Evolutionary conservation across 2,797 vertebrate species (phyloP).

Genomic region (Lepus oiostolus): DNA sequence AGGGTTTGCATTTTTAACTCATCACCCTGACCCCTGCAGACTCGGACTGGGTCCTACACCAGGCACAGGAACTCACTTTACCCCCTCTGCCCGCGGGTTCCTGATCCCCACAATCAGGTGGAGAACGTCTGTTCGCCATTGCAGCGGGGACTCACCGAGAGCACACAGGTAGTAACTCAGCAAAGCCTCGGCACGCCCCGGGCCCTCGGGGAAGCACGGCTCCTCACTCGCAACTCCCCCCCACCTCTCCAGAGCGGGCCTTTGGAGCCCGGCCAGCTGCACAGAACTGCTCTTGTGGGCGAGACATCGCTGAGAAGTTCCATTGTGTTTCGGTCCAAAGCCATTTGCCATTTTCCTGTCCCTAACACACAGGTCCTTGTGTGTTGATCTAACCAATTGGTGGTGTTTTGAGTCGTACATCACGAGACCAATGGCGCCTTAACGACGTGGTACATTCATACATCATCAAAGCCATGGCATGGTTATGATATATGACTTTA

Average conservation of each 20-base stretch:
- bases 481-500: conserved; percentile 85
- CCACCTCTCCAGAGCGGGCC: neutral
- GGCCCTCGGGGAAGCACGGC: too few species aligned
- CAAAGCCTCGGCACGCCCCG: fast-evolving
- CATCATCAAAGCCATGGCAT: conserved; percentile 87
- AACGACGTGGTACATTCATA: conserved; percentile 87
- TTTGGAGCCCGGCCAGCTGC: conserved; percentile 43
- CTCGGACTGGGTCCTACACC: too few species aligned
- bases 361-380: conserved; percentile 76
- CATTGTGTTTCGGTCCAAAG: conserved; percentile 48
- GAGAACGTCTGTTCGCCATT: fast-evolving
- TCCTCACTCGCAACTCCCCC: neutral
- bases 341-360: conserved; percentile 71
- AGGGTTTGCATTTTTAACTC: neutral
- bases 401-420: conserved; percentile 85
- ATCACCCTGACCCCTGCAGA: neutral
- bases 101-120: neutral
- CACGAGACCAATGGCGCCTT: conserved; percentile 86
- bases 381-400: conserved; percentile 81
- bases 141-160: neutral
- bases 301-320: conserved; percentile 68
- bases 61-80: neutral
- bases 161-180: neutral
- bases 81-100: neutral
- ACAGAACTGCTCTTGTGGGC: conserved; percentile 62